Evolutionary conservation across 2,113 vertebrate genomes (phyloP).

Genomic region (Chroicocephalus ridibundus): DNA sequence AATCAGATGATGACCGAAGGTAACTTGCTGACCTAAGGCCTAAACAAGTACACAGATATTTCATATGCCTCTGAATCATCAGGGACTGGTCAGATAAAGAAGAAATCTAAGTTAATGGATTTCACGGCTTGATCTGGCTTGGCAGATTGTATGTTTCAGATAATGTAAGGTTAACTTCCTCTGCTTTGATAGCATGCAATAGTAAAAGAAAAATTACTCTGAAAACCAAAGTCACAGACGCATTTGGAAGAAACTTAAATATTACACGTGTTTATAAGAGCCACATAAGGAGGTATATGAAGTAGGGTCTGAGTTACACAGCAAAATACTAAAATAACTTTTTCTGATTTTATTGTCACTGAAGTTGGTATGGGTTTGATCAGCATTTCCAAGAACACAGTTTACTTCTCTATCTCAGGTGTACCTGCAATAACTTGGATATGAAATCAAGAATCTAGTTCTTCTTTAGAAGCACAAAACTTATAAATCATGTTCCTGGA

Average conservation of each 20-base stretch:
- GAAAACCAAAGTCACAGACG: background rate
- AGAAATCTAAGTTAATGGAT: background rate
- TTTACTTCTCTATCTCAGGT: background rate
- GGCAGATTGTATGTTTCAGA: background rate
- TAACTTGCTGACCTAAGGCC: background rate
- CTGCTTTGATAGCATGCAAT: background rate
- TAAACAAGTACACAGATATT: background rate
- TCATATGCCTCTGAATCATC: background rate
- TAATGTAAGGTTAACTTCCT: background rate
- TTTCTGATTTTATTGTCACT: background rate
- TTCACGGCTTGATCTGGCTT: background rate
- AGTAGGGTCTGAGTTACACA: background rate
- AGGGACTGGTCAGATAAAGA: background rate
- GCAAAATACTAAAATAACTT: background rate
- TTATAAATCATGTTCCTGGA: background rate
- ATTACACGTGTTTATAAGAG: fast-evolving
- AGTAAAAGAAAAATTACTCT: background rate
- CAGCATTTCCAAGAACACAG: background rate
- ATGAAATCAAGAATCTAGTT: background rate
- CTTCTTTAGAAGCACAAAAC: background rate
- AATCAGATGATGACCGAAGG: background rate
- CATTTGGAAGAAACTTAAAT: background rate
- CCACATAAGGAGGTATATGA: background rate
- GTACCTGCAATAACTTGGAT: background rate
- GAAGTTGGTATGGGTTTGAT: background rate